Base-by-base conservation (phyloP, 2,797 vertebrate genomes). In the Microctenopoma steveboyesi region DNA sequence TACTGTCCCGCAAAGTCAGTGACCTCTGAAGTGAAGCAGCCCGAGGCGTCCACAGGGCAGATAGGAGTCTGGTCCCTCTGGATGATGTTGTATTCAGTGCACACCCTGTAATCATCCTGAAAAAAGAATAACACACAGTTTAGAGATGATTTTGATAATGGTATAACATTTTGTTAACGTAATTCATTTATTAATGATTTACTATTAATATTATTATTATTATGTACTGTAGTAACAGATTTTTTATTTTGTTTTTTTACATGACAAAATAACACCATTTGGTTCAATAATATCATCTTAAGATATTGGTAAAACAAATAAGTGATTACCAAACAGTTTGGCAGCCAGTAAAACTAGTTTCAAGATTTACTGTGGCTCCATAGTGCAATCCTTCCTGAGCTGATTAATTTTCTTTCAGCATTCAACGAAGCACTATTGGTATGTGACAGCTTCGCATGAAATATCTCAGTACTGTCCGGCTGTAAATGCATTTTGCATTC, bases 71-170 rank as follows among this genome's bases (percentile, higher is more conserved):
- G 96, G 87, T 99, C 98, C 81, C 94, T 97, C 93, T 93, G 95
- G 92, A 99, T 98, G 81, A 99, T 94, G 48, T 92, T 94, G 83
- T 96, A 97, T 74, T 99, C 97, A 84, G 95, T 94, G 84, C 98
- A 99, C 69, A 99, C 95, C 48, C 98, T 94, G 87, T 94, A 94
- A 91, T 99, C 98, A 84, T 99, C 98, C 98, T 99, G 72, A 39
- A 79, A 68, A 81, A 18, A 77, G 35, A 70, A 85, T n/a, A 76
- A 64, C 4, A 63, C 14, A 70, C 27, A 71, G 65, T 73, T 74
- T n/a, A 72, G 22, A 46, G 1, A 46, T 2, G 18, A 58, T 51
- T 72, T 54, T 42, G n/a, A 46, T 18, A 8, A 45, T 43, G 11
- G 11, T 3, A 8, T 14, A 12, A 42, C 5, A 18, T 27, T 49